Percentiles rank a stretch among this genome's conserved stretches.
These are phyloP conservation scores for Toxotes lorentzi DNA, from an alignment of 2,797 vertebrate genomes.

Conservation along the genomic window DNA sequence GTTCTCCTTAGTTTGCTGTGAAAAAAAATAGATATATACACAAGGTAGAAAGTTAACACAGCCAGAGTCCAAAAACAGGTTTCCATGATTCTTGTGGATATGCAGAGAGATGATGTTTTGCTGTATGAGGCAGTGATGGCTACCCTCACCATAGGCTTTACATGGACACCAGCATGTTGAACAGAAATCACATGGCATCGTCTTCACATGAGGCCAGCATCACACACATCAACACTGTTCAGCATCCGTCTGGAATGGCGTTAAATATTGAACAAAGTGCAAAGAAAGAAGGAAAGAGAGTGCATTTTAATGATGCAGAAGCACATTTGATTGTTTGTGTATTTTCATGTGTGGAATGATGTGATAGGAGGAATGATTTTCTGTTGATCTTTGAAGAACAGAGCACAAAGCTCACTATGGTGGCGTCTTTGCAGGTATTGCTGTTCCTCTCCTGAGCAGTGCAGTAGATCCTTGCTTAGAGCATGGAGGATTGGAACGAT, in stretches of 20 bases:
- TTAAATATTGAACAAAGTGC: slow-evolving; percentile 6
- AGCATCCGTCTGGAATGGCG: slow-evolving; percentile 17
- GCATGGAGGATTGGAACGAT: background rate
- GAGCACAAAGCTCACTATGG: background rate
- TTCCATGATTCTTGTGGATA: slow-evolving; percentile 23
- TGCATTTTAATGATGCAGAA: slow-evolving; percentile 3
- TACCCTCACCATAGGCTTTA: background rate
- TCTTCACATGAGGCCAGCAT: background rate
- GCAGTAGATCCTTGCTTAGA: background rate
- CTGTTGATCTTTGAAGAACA: background rate
- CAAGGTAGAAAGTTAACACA: slow-evolving; percentile 63
- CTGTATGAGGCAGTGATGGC: slow-evolving; percentile 14
- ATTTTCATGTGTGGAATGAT: slow-evolving; percentile 34
- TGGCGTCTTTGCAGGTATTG: slow-evolving; percentile 15
- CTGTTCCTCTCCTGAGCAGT: slow-evolving; percentile 4
- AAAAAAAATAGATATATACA: slow-evolving; percentile 73
- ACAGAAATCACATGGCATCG: slow-evolving; percentile 25
- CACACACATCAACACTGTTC: slow-evolving; percentile 3
- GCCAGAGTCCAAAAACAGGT: slow-evolving; percentile 8
- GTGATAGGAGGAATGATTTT: slow-evolving; percentile 6
- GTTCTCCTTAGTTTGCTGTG: slow-evolving; percentile 59
- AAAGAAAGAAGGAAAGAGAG: background rate
- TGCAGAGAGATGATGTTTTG: background rate
- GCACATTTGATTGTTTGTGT: slow-evolving; percentile 27
- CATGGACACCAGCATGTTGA: slow-evolving; percentile 37